phyloP scores from a whole-genome alignment of 2,113 vertebrate genomes.

The Crotalus horridus region DNA sequence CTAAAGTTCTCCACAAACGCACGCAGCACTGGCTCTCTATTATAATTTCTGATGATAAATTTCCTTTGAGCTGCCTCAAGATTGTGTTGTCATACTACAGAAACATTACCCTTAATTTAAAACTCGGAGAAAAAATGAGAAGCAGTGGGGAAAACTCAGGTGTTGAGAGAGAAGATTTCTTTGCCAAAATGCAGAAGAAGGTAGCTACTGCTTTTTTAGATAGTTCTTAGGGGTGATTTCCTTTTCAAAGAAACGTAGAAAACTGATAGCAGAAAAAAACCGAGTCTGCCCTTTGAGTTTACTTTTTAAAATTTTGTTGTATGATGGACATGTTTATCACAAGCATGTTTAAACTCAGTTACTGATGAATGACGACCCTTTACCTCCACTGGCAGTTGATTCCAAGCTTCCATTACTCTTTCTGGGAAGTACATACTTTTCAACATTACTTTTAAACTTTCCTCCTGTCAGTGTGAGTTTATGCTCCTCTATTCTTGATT shows the following conservation, averaged over 20 bases:
- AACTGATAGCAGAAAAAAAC: not conserved
- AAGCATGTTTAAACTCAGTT: not conserved
- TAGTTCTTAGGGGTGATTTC: not conserved
- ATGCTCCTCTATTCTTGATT: not conserved
- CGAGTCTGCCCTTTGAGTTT: not conserved
- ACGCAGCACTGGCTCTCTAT: not conserved
- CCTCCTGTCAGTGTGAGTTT: not conserved
- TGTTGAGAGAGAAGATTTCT: not conserved
- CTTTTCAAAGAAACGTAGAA: not conserved
- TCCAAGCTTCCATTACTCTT: not conserved
- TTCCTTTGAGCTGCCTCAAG: not conserved
- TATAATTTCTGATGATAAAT: not conserved
- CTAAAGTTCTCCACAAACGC: slow-evolving; percentile 7
- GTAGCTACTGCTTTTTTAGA: no score
- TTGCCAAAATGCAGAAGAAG: not conserved
- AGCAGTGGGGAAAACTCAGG: not conserved
- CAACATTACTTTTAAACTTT: not conserved
- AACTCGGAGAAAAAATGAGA: not conserved
- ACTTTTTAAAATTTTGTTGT: not conserved
- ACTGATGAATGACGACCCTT: not conserved
- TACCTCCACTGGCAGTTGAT: not conserved
- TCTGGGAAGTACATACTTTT: not conserved
- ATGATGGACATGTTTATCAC: not conserved
- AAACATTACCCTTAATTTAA: not conserved
- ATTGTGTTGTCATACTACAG: slow-evolving; percentile 25